Base-by-base conservation (phyloP, 2,888 invertebrate species). In the Laspeyria flexula region DNA sequence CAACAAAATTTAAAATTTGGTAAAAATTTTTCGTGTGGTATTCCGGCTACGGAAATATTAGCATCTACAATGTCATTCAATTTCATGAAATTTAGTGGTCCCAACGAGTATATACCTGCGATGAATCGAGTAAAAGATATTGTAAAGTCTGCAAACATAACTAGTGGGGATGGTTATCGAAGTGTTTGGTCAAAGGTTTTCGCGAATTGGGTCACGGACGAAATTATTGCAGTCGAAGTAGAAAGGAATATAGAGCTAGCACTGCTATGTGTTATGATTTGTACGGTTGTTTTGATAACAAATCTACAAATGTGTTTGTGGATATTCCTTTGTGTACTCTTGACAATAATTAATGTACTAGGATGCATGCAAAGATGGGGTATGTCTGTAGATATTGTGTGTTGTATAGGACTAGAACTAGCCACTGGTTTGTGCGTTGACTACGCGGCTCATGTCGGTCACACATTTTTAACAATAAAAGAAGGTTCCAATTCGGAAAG, bases 401-500 rank as follows among this genome's bases (percentile, higher is more conserved):
- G 96, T 43, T 96, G 96, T 75, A 96, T 97, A 46, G 96, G 96
- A 21, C 88, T 97, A 9, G 96, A 97, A 72, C 88, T 97, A 25
- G 96, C 96, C 1, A 95, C 96, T 55, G 97, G 97, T 41, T 88
- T 97, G 42, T 96, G 96, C 73, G 96, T 97, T 0, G 97, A 97
- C 83, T 97, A 96, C 71, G 96, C 97, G 0, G 96, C 96, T 1
- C 96, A 96, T 75, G 95, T 96, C 4, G 96, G 96, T 0, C 96
- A 97, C 75, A 95, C 96, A 1, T 97, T 97, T 81, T 92, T 97
- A 68, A 95, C 95, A 1, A 85, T 93, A 12, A 83, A 88, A 12
- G 86, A 93, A 33, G 93, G 94, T 0, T 78, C 89, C 23, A 89
- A 89, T 34, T 86, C 93, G n/a, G 92, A 94, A 11, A 88, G 96